Base-by-base conservation (phyloP, 2,888 invertebrate species). In the Phortica okadai region DNA sequence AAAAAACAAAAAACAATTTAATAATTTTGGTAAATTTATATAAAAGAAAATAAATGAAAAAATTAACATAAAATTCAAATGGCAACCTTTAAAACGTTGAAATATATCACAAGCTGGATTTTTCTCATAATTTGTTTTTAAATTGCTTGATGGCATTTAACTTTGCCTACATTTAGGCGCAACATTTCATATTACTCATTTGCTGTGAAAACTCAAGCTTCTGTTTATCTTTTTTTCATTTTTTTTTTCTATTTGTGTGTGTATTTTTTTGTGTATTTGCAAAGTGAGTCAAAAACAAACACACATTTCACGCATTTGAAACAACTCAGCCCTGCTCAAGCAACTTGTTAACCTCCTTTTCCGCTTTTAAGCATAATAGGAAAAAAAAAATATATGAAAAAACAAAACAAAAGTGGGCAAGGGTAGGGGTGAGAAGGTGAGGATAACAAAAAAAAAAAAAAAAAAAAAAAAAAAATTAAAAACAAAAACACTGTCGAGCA, bases 291-390 rank as follows among this genome's bases (percentile, higher is more conserved):
- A 59, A 73, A 67, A 50, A 73, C 62, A 75, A 72, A 70, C 70
- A 45, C 33, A 70, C 70, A 70, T 54, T 67, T 56, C n/a, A 72
- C 56, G 70, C 70, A 56, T 56, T 56, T 50, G 14, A 5, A 14
- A 67, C 81, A 80, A 78, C 70, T 45, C 45, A 75, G 25, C 70
- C 21, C 50, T 33, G 33, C 33, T 54, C 56, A n/a, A 14, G 59
- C 82, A 86, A 80, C 83, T 86, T 83, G 87, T 87, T 85, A 85
- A 86, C 87, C 85, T 84, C 76, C 80, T 86, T 87, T 84, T 79
- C 44, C 69, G 44, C 69, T 16, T 42, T 16, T 14, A 5, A 45
- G 44, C 45, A 33, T 50, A 14, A 7, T 66, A 10, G 10, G 25
- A 54, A 54, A 54, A 33, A 54, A 33, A 7, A 72, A 44, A 4